These are phyloP conservation scores for Oryzias curvinotus DNA, from an alignment of 2,113 vertebrate genomes.

Conservation along the genomic window DNA sequence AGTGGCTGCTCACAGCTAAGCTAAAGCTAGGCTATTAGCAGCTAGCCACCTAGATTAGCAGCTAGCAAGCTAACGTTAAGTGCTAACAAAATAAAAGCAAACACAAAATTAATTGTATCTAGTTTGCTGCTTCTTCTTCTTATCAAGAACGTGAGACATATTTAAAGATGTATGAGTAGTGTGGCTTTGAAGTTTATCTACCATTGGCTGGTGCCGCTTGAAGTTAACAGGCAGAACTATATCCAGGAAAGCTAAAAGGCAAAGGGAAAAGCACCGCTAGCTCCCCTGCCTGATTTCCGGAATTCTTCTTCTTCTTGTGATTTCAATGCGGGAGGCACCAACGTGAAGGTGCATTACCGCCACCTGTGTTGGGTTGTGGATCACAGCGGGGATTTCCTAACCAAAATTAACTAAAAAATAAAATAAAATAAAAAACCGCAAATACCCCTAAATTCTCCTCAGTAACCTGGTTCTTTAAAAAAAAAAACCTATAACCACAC, in stretches of 20 bases:
- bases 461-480: too few relatives aligned
- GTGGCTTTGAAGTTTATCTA: constrained; percentile 13
- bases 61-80: constrained; percentile 31
- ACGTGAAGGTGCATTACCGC: too few relatives aligned
- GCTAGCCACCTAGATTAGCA: constrained; percentile 31
- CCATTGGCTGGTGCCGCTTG: constrained; percentile 47
- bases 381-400: too few relatives aligned
- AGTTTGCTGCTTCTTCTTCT: neutral
- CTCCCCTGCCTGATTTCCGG: constrained; percentile 19
- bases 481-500: too few relatives aligned
- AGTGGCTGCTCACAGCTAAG: constrained; percentile 21
- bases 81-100: neutral
- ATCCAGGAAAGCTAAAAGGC: constrained; percentile 21
- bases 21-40: constrained; percentile 46
- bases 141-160: neutral
- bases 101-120: neutral
- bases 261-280: neutral
- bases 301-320: too few relatives aligned
- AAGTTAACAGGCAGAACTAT: constrained; percentile 13
- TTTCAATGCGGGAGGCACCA: too few relatives aligned
- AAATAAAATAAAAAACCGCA: too few relatives aligned
- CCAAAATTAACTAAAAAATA: too few relatives aligned
- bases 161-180: neutral
- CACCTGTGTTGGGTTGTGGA: too few relatives aligned
- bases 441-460: too few relatives aligned